Evolutionary conservation across 2,797 vertebrate genomes (phyloP).

Genomic region (Aselliscus stoliczkanus): DNA sequence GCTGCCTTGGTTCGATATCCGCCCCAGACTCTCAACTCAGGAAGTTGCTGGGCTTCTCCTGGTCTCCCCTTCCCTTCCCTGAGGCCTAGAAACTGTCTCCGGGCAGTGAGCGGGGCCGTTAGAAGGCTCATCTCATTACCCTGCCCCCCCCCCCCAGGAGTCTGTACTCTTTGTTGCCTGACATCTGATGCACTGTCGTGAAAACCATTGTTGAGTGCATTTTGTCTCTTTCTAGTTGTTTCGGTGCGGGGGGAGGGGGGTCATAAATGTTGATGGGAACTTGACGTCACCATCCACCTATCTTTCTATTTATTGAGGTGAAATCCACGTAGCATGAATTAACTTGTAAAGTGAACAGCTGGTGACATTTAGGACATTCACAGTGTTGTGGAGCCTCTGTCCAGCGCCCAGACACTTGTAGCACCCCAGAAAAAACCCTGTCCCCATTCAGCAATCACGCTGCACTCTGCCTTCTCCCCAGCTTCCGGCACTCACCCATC

Average conservation of each 20-base stretch:
- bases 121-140: neutral
- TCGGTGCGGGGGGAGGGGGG: neutral
- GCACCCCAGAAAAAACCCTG: neutral
- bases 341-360: neutral
- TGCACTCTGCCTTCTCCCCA: neutral
- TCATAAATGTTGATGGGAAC: neutral
- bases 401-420: neutral
- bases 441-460: too few species aligned
- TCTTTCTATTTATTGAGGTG: neutral
- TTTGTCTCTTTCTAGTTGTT: neutral
- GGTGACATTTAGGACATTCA: neutral
- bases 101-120: accelerated
- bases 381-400: neutral
- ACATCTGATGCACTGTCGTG: neutral
- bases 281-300: neutral
- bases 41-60: neutral
- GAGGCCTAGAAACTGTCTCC: neutral
- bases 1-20: neutral
- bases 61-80: too few species aligned
- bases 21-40: too few species aligned
- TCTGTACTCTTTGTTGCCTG: neutral
- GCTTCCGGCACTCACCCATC: too few species aligned
- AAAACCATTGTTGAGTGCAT: neutral
- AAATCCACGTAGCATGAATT: neutral
- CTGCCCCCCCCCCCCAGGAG: neutral